A percentile compares a stretch with the other conserved stretches of the same genome.
phyloP scores from a whole-genome alignment of 2,888 invertebrate genomes.

The Tuta absoluta region DNA sequence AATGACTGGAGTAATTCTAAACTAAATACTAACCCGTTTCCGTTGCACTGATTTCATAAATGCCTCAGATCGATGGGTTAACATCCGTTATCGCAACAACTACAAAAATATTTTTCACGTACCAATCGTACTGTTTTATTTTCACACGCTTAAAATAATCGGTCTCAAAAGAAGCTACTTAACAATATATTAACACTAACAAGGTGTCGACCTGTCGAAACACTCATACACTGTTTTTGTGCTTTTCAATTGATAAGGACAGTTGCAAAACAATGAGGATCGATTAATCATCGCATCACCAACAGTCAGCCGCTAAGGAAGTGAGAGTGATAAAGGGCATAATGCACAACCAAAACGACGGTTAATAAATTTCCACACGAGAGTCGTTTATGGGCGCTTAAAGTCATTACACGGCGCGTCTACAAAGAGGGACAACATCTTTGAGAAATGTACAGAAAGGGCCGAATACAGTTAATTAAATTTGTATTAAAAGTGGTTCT shows the following conservation, averaged over 20 bases:
- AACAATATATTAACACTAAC: constrained; percentile 37
- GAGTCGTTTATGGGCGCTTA: constrained; percentile 72
- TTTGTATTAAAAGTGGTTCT: constrained; percentile 76
- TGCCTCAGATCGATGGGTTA: neutral
- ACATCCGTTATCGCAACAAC: neutral
- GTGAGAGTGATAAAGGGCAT: constrained; percentile 57
- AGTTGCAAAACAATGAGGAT: constrained; percentile 50
- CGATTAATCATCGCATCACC: constrained; percentile 67
- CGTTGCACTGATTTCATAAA: constrained; percentile 1
- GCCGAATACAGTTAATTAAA: constrained; percentile 76
- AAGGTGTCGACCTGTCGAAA: constrained; percentile 49
- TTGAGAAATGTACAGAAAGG: constrained; percentile 69
- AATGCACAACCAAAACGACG: constrained; percentile 61
- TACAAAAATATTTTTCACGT: no score
- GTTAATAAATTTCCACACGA: constrained; percentile 74
- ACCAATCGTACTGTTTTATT: neutral
- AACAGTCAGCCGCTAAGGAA: constrained; percentile 49
- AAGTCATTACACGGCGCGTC: constrained; percentile 75
- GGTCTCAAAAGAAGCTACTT: constrained; percentile 22
- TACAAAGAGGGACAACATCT: constrained; percentile 65
- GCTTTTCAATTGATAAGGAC: constrained; percentile 40
- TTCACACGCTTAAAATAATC: constrained; percentile 8
- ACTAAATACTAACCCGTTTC: constrained; percentile 7
- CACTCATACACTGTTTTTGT: constrained; percentile 43
- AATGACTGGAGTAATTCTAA: constrained; percentile 6